Conservation (phyloP, 1,140 invertebrate species). For the Bradynema listronoti region DNA sequence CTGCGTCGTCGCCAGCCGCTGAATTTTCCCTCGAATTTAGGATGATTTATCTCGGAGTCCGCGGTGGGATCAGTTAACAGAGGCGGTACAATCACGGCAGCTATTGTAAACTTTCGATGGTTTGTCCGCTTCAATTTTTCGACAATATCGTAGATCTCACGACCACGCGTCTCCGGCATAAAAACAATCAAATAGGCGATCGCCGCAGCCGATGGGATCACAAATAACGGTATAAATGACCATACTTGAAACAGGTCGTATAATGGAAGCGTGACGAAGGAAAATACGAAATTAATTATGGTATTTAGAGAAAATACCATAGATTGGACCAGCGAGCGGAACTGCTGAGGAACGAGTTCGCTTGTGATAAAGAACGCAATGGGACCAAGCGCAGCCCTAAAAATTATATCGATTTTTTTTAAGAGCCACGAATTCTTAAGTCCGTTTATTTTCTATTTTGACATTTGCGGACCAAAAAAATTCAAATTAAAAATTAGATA, state of each 20-base stretch:
- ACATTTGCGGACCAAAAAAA: no score
- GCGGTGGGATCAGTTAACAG: no score
- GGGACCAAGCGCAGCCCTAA: slow-evolving; percentile 41
- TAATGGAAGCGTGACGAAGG: slow-evolving; percentile 44
- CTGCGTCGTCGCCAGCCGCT: no score
- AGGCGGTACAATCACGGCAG: no score
- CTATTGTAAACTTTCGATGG: no score
- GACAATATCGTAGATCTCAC: slow-evolving; percentile 1
- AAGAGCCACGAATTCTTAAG: no score
- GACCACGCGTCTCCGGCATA: slow-evolving; percentile 5
- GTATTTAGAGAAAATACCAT: slow-evolving; percentile 49
- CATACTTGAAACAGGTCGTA: slow-evolving; percentile 42
- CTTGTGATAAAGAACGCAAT: slow-evolving; percentile 52
- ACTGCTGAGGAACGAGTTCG: slow-evolving; percentile 45
- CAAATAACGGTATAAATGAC: slow-evolving; percentile 49
- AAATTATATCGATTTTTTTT: no score
- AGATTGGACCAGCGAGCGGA: slow-evolving; percentile 50
- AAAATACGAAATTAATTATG: slow-evolving; percentile 42
- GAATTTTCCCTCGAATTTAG: no score
- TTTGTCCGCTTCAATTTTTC: slow-evolving; percentile 6
- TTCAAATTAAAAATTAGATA: no score
- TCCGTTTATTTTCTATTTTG: no score
- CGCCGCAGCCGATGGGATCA: slow-evolving; percentile 35
- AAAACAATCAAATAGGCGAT: slow-evolving; percentile 9
- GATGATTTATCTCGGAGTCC: no score